Evolutionary conservation across 2,888 invertebrate genomes (phyloP).

Genomic region (Polia nebulosa): DNA sequence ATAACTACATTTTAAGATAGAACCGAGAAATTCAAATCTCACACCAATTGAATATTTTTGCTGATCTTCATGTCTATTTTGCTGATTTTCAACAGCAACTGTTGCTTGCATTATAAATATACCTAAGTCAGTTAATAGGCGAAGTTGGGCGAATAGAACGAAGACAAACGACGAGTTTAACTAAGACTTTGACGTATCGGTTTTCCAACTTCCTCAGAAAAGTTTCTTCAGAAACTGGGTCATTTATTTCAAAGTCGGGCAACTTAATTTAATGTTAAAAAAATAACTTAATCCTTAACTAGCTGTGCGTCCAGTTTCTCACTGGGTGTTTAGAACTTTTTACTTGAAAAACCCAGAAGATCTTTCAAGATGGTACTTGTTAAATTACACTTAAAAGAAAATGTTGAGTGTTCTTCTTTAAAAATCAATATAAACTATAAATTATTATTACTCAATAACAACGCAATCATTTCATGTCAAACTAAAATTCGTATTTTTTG

Average conservation of each 20-base stretch:
- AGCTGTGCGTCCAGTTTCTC: background rate
- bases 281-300: conserved; percentile 19
- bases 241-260: conserved; percentile 41
- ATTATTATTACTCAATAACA: conserved; percentile 5
- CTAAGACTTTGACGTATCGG: conserved; percentile 38
- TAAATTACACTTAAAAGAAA: no score
- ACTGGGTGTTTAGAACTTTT: background rate
- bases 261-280: conserved; percentile 4
- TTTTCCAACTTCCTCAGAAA: conserved; percentile 43
- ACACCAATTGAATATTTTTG: no score
- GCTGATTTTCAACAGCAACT: no score
- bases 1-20: no score
- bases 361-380: background rate
- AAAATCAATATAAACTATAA: background rate
- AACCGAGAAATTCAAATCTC: no score
- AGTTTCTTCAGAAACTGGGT: conserved; percentile 42
- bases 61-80: no score
- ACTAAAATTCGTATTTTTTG: conserved; percentile 19
- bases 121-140: background rate
- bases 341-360: no score
- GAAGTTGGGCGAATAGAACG: conserved; percentile 9
- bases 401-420: background rate
- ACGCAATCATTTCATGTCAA: conserved; percentile 44
- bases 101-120: no score
- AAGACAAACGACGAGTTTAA: conserved; percentile 43